Base-by-base conservation (phyloP, 1,140 invertebrate species). In the Euschistus heros region DNA sequence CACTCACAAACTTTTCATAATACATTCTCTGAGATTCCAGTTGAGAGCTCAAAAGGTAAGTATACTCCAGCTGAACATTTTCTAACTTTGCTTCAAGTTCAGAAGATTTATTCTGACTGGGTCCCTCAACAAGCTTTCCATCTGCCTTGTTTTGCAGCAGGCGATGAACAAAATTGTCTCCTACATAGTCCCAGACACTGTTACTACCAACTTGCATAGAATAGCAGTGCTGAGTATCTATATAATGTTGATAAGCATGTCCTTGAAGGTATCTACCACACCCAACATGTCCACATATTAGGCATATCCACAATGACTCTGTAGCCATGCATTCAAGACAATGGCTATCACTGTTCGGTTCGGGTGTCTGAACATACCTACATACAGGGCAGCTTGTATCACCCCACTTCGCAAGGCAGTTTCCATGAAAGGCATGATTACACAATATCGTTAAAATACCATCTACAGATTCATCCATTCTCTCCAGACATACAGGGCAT, bases 381-480 rank as follows among this genome's bases (percentile, higher is more conserved):
- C 79, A 85, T 15, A 86, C 81, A 17, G 83, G 84, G 72, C 84
- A 86, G 68, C 80, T 85, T 22, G 88, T 91, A 75, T 97, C 94
- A n/a, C 89, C 86, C 95, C 97, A 99, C 75, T 98, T 90, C 63
- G 90, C 84, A 33, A 99, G 78, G 77, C 97, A 99, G 69, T 85
- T 86, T 18, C 90, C 86, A 78, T 99, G 97, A 77, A 98, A 99
- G 0, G 94, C 88, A 78, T 99, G 97, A 79, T 98, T 98, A 74
- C 97, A 99, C 37, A 99, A 80, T 72, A 99, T 97, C 6, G 95
- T 98, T 63, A 99, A 79, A 68, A 99, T 89, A 3, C 95, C 94
- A 76, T 98, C 95, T 0, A 98, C 91, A 68, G 91, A 94, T 77
- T 98, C 95, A 77, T 99, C 95, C 94, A 94, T 97, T 71, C 94